A percentile compares a stretch with the other conserved stretches of the same genome.
Evolutionary conservation across 2,888 invertebrate genomes (phyloP).

Genomic region (Blastobasis lacticolella): DNA sequence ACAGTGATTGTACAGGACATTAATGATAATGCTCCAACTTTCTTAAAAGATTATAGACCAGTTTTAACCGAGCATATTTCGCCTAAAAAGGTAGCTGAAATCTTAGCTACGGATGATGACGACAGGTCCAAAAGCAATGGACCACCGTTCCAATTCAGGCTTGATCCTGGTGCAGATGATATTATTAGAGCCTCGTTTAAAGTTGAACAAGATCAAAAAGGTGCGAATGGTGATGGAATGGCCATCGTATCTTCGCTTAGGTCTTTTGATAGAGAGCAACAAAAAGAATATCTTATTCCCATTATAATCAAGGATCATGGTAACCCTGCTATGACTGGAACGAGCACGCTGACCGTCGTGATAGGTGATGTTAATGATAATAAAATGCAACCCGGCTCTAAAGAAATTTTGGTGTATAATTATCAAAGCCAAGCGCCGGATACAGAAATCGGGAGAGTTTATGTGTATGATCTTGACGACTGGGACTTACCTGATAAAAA

Average conservation of each 20-base stretch:
- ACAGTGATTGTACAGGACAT: slow-evolving; percentile 97
- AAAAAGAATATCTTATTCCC: slow-evolving; percentile 96
- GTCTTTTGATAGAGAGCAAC: slow-evolving; percentile 95
- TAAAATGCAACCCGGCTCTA: slow-evolving; percentile 97
- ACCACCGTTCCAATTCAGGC: slow-evolving; percentile 95
- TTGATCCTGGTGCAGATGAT: slow-evolving; percentile 95
- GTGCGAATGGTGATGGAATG: slow-evolving; percentile 98
- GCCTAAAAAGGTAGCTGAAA: slow-evolving; percentile 93
- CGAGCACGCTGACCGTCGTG: slow-evolving; percentile 95
- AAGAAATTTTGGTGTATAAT: slow-evolving; percentile 97
- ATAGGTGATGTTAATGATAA: slow-evolving; percentile 99
- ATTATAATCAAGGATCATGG: slow-evolving; percentile 98
- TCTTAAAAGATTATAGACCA: slow-evolving; percentile 92
- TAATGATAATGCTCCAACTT: slow-evolving; percentile 95
- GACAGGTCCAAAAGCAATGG: slow-evolving; percentile 96
- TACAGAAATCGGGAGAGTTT: slow-evolving; percentile 94
- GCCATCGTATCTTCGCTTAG: slow-evolving; percentile 95
- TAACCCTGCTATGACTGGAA: slow-evolving; percentile 96
- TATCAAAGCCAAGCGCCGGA: slow-evolving; percentile 93
- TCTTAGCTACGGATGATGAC: slow-evolving; percentile 94
- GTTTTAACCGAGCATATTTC: slow-evolving; percentile 95
- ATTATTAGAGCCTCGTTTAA: slow-evolving; percentile 95
- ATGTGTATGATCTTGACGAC: slow-evolving; percentile 97
- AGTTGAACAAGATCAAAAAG: slow-evolving; percentile 97
- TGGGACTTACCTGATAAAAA: slow-evolving; percentile 99